Evolutionary conservation across 1,140 invertebrate species (phyloP).

Genomic region (Theocolax elegans): DNA sequence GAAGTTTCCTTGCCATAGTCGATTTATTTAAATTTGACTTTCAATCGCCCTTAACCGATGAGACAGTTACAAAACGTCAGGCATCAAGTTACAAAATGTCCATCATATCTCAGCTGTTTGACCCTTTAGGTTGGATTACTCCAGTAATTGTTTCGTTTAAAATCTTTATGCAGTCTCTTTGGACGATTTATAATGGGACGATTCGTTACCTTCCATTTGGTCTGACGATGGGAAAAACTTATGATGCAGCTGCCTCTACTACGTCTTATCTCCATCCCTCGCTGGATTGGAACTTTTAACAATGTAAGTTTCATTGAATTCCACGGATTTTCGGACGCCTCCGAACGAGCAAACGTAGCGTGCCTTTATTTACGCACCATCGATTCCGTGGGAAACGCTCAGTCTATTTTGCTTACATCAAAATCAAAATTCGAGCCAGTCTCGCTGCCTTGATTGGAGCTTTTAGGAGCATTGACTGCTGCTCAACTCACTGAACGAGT

Average conservation of each 20-base stretch:
- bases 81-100: no score
- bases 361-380: slow-evolving; percentile 3
- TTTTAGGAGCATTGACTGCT: background rate
- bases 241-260: background rate
- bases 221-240: background rate
- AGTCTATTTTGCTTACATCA: slow-evolving; percentile 12
- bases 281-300: background rate
- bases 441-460: slow-evolving; percentile 15
- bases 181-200: background rate
- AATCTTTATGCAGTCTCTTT: background rate
- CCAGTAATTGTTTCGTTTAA: background rate
- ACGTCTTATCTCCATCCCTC: background rate
- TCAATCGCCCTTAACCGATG: background rate
- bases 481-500: background rate
- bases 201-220: background rate
- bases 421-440: slow-evolving; percentile 27
- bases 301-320: background rate
- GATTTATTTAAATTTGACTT: background rate
- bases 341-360: slow-evolving; percentile 15
- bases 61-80: background rate
- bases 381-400: background rate
- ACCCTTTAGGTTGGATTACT: background rate
- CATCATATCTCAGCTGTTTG: background rate
- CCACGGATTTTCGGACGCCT: slow-evolving; percentile 19
- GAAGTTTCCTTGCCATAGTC: background rate